Evolutionary conservation across 1,140 invertebrate species (phyloP), one percentile per base, ranked within the genome.

Genomic region (Drosophila pandora): DNA sequence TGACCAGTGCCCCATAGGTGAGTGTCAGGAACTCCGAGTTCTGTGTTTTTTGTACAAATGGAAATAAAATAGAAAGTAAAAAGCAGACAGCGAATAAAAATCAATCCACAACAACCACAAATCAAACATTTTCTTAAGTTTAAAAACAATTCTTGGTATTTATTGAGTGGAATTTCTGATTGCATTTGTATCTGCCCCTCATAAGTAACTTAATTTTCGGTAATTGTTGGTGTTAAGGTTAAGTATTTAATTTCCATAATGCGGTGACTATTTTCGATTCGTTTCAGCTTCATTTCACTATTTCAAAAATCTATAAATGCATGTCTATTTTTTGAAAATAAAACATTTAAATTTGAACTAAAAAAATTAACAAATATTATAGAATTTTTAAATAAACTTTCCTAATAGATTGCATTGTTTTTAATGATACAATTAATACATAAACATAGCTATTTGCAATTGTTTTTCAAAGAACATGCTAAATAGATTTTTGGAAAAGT

Each of bases 11-110:
- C 45, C 99, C 99, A 93, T 99, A 99, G 3, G 99, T 99, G 32
- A 99, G 93, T 2, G 97, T 99, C 81, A 99, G 97, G 43, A 99
- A 93, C 92, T 99, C 99, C 6, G 97, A 97, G 94, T 98, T 99
- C 97, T 99, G 47, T 22, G 28, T 59, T 47, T 30, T 45, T 48
- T 52, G 63, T 56, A 55, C 58, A 32, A 58, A 52, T 28, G 54
- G 54, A 22, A 52, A 74, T 56, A 60, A 43, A 43, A 53, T 47
- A 47, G 43, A 47, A 47, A 47, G 43, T 47, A 47, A 34, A 60
- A 53, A 45, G 47, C 63, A 75, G 28, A 60, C 21, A 67, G 50
- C 54, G 7, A 76, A 55, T 65, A 76, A 75, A 74, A 54, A 53
- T 58, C 30, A 76, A 59, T 58, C 73, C 54, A 75, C 12, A 59